Evolutionary conservation across 2,797 vertebrate species (phyloP), one percentile per base, ranked within the genome.

Genomic region (Clamator glandarius): DNA sequence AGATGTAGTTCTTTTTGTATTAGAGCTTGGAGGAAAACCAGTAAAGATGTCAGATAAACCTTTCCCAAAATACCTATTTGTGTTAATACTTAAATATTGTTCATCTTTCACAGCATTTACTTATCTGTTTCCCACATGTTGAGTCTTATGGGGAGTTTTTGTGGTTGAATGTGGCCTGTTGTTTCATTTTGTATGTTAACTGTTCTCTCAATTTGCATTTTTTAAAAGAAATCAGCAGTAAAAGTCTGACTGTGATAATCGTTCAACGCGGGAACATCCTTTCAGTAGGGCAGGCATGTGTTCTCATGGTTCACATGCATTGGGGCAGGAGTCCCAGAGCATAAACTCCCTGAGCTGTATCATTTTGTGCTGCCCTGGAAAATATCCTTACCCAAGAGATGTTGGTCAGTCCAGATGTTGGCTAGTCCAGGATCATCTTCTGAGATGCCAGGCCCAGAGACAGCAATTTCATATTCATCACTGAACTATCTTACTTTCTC

Each of bases 1-100:
- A 95, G 63, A 91, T 0, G 0, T 84, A 84, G 89, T 94, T 95
- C 90, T 95, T 96, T 96, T 94, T 94, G 83, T 94, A 79, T 92
- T 92, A 88, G 52, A 79, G 46, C 72, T 92, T 70, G 48, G 64
- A 94, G 80, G 51, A 94, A 84, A 94, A 90, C 67, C 0, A 2
- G 61, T 84, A 63, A 57, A 90, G 83, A 92, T 83, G 83, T 80
- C 93, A 92, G 86, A 96, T 89, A 95, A 95, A 95, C 90, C 81
- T 89, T 92, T 89, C 92, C 75, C 84, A 85, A 95, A 94, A 95
- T 87, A 93, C 29, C 15, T 88, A 91, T 92, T 95, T 89, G 86
- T 92, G 85, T 94, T 96, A 94, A 95, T 96, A 93, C 76, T 96
- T 96, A 94, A 91, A 96, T 92, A 92, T 91, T 97, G 87, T 96